Conservation (phyloP, 2,113 vertebrate genomes). For the Hystrix cristata region DNA sequence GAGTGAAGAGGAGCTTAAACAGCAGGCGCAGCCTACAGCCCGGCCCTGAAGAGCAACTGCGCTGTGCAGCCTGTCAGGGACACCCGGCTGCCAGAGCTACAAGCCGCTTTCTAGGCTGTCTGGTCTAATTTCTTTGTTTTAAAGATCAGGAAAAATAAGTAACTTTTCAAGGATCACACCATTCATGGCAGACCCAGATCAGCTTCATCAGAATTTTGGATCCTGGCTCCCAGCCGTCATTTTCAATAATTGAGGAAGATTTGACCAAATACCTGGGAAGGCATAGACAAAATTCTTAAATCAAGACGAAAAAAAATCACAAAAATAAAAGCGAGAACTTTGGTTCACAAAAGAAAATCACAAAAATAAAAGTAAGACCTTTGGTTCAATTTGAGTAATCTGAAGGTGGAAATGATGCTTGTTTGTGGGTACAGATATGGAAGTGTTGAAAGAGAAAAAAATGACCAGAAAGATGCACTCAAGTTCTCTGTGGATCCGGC, state of each 20-base stretch:
- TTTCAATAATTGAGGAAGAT: constrained; percentile 29
- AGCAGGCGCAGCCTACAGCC: neutral
- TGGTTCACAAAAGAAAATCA: neutral
- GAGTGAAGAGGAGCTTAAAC: neutral
- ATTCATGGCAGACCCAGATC: neutral
- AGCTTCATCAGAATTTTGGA: neutral
- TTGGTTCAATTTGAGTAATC: constrained; percentile 3
- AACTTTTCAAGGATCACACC: neutral
- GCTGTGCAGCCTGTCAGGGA: too few relatives aligned
- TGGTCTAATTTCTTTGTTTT: constrained; percentile 14
- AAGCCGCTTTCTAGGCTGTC: neutral
- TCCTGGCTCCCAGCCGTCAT: neutral
- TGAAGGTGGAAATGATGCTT: constrained; percentile 10
- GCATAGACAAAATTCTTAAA: neutral
- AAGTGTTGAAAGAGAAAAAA: neutral
- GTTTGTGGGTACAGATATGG: neutral
- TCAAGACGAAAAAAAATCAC: neutral
- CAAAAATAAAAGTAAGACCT: neutral
- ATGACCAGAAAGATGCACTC: neutral
- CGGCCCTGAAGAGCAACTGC: neutral
- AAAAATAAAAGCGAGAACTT: neutral
- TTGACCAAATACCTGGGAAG: neutral
- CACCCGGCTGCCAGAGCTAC: accelerated
- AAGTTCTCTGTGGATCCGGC: neutral
- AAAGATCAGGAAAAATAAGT: neutral